phyloP scores from a whole-genome alignment of 2,797 vertebrate genomes.

The Neosilurus mollespiculum region DNA sequence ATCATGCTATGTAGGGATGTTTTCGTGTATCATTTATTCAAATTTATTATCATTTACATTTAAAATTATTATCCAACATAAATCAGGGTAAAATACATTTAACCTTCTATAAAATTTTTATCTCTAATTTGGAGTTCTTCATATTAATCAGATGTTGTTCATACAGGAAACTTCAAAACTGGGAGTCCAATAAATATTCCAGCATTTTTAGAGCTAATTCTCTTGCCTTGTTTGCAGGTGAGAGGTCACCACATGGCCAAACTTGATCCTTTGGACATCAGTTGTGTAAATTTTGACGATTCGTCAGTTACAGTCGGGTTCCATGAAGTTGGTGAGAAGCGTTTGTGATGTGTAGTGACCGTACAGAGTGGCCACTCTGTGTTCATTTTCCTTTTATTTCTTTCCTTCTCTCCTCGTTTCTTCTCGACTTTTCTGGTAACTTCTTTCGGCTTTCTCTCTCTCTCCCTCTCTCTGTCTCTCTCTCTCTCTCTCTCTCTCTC shows the following conservation, averaged over 20 bases:
- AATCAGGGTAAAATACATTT: not conserved
- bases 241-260: conserved; percentile 94
- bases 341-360: conserved; percentile 37
- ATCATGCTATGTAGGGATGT: too few relatives aligned
- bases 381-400: conserved; percentile 32
- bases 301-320: conserved; percentile 82
- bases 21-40: too few relatives aligned
- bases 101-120: not conserved
- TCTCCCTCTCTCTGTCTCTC: conserved; percentile 18
- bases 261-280: conserved; percentile 88
- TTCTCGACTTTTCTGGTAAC: conserved; percentile 29
- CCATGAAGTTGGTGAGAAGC: conserved; percentile 88
- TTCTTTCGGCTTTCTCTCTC: conserved; percentile 6
- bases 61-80: not conserved
- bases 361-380: conserved; percentile 30
- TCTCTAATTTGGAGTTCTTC: not conserved
- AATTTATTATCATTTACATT: not conserved
- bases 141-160: not conserved
- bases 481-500: conserved; percentile 38
- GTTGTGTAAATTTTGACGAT: conserved; percentile 93
- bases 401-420: conserved; percentile 5
- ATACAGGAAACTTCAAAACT: not conserved
- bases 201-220: conserved; percentile 15
- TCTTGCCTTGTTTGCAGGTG: conserved; percentile 60
- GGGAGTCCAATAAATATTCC: not conserved